Conservation (phyloP, 2,797 vertebrate genomes). For the Catamblyrhynchus diadema region DNA sequence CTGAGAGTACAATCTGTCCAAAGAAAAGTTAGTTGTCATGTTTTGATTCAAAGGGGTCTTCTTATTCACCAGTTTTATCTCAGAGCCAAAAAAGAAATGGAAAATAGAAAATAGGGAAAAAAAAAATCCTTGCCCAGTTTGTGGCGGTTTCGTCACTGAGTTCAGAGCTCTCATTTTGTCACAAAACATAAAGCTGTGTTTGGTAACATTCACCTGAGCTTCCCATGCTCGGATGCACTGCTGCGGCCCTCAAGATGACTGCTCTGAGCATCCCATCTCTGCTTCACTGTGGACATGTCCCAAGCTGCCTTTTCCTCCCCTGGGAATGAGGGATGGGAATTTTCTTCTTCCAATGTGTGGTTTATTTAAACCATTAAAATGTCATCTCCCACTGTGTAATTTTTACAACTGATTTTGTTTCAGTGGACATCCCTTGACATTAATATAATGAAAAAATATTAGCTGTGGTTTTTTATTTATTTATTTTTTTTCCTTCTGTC, state of each 20-base stretch:
- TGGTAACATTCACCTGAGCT: neutral
- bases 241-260: neutral
- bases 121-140: neutral
- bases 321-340: neutral
- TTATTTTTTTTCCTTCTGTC: neutral
- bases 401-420: neutral
- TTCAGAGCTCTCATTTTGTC: neutral
- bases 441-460: neutral
- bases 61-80: neutral
- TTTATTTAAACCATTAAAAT: neutral
- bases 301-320: neutral
- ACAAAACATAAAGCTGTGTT: neutral
- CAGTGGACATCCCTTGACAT: neutral
- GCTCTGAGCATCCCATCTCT: neutral
- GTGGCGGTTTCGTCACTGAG: neutral
- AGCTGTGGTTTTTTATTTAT: neutral
- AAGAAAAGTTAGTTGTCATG: neutral
- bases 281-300: neutral
- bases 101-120: neutral
- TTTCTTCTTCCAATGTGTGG: neutral
- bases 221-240: neutral
- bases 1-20: neutral
- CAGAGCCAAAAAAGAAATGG: neutral
- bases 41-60: neutral
- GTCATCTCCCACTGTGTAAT: neutral